A percentile compares a stretch with the other conserved stretches of the same genome.
phyloP scores from a whole-genome alignment of 2,113 vertebrate genomes.

The Castor canadensis region DNA sequence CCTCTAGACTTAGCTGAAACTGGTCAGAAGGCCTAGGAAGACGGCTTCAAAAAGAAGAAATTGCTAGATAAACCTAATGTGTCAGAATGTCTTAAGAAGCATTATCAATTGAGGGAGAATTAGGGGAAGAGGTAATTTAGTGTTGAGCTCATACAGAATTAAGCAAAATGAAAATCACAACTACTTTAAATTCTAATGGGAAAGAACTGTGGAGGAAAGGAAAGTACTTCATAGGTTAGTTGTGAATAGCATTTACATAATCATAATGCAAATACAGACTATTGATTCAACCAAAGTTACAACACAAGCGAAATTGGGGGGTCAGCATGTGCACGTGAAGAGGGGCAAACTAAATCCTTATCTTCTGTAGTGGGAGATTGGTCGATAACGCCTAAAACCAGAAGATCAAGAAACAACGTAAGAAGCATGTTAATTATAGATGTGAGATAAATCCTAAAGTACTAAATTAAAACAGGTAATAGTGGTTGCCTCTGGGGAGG shows the following conservation, averaged over 20 bases:
- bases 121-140: not conserved
- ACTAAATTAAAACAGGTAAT: constrained; percentile 43
- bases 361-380: not conserved
- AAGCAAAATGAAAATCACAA: constrained; percentile 30
- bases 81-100: not conserved
- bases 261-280: not conserved
- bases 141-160: not conserved
- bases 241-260: constrained; percentile 15
- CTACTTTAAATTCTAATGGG: not conserved
- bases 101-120: not conserved
- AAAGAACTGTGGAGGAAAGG: not conserved
- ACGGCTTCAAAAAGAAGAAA: not conserved
- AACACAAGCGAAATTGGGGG: not conserved
- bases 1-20: not conserved
- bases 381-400: constrained; percentile 7
- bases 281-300: not conserved
- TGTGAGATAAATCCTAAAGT: constrained; percentile 49
- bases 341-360: not conserved
- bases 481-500: not conserved
- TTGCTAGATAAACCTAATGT: not conserved
- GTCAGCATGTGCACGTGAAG: not conserved
- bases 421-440: constrained; percentile 54
- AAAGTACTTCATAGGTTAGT: not conserved
- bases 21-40: not conserved
- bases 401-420: constrained; percentile 20